These are phyloP conservation scores for Macropus fuliginosus DNA, from an alignment of 2,797 vertebrate species.

Conservation along the genomic window DNA sequence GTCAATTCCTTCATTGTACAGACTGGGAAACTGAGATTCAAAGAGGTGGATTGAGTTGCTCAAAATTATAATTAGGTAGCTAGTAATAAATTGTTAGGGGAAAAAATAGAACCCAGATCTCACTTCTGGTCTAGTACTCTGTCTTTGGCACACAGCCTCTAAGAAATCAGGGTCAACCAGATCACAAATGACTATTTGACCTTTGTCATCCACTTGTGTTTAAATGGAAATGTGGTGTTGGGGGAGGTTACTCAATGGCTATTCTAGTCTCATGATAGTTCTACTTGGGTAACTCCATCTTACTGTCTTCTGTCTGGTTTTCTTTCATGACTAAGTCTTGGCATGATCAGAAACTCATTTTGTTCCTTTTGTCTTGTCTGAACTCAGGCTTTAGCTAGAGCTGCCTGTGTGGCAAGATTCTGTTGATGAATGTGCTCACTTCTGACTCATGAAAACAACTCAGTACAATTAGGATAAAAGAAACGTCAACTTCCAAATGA, in stretches of 20 bases:
- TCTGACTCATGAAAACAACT: conserved; percentile 74
- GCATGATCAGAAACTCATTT: conserved; percentile 28
- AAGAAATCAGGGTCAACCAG: not conserved
- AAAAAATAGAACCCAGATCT: not conserved
- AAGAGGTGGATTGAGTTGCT: not conserved
- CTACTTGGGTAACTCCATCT: conserved; percentile 24
- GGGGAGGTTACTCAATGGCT: conserved; percentile 1
- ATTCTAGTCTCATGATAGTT: conserved; percentile 15
- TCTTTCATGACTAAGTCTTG: conserved; percentile 59
- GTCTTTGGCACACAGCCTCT: not conserved
- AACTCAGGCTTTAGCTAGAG: conserved; percentile 41
- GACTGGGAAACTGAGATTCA: not conserved
- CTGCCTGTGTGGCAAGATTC: conserved; percentile 54
- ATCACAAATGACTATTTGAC: not conserved
- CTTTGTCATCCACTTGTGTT: conserved; percentile 29
- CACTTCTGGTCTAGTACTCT: not conserved
- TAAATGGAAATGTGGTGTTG: not conserved
- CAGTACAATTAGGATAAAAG: conserved; percentile 70
- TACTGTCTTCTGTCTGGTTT: conserved; percentile 8
- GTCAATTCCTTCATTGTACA: not conserved
- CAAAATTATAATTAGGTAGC: not conserved
- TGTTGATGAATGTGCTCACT: conserved; percentile 61
- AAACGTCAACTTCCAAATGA: conserved; percentile 69
- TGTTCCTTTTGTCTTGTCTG: conserved; percentile 55
- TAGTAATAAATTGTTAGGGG: not conserved